These are phyloP conservation scores for Cabera pusaria DNA, from an alignment of 2,888 invertebrate species.

Conservation along the genomic window DNA sequence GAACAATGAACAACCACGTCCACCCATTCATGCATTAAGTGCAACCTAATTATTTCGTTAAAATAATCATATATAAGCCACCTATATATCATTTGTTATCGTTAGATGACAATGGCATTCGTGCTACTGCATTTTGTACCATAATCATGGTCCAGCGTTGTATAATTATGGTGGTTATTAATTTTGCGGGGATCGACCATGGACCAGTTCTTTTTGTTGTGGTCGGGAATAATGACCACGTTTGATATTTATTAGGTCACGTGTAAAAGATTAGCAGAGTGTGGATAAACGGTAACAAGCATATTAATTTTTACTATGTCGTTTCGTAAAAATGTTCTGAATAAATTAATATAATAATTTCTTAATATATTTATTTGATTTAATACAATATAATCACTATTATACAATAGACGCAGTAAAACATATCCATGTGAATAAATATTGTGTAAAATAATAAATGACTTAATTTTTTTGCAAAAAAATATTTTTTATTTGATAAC, in stretches of 20 bases:
- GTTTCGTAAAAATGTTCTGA: too few relatives aligned
- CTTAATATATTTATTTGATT: too few relatives aligned
- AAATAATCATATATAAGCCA: slow-evolving; percentile 60
- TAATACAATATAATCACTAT: too few relatives aligned
- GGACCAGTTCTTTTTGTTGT: slow-evolving; percentile 22
- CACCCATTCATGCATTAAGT: slow-evolving; percentile 58
- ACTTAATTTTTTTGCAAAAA: too few relatives aligned
- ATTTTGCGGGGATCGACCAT: slow-evolving; percentile 22
- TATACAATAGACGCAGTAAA: too few relatives aligned
- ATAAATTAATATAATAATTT: not conserved
- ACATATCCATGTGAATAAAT: too few relatives aligned
- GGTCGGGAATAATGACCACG: slow-evolving; percentile 15
- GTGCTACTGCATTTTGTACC: slow-evolving; percentile 37
- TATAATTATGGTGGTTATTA: slow-evolving; percentile 33
- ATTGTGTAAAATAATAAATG: too few relatives aligned
- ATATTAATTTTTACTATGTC: slow-evolving; percentile 6
- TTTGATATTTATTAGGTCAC: slow-evolving; percentile 25
- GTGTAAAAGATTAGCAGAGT: slow-evolving; percentile 21
- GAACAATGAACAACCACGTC: slow-evolving; percentile 50
- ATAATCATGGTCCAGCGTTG: slow-evolving; percentile 42
- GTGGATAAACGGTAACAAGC: slow-evolving; percentile 17
- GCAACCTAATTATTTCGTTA: slow-evolving; percentile 71
- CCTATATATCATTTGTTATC: slow-evolving; percentile 10
- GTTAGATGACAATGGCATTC: slow-evolving; percentile 41
- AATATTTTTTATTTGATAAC: too few relatives aligned